Evolutionary conservation across 2,797 vertebrate genomes (phyloP).

Genomic region (Pseudomugil tenellus): DNA sequence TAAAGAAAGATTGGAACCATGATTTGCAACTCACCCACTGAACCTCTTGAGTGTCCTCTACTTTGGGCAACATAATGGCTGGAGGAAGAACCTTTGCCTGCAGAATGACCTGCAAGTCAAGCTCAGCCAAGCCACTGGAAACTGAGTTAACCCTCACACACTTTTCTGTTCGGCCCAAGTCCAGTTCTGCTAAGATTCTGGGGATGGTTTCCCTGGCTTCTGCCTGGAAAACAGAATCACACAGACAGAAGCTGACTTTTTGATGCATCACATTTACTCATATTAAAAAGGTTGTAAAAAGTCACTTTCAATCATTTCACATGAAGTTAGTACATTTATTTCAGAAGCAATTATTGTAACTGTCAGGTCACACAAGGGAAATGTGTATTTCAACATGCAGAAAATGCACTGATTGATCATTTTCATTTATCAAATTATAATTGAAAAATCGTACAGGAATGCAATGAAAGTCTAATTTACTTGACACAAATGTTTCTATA

Average conservation of each 20-base stretch:
- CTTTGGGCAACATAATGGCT: conserved; percentile 97
- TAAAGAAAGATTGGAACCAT: neutral
- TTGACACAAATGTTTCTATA: conserved; percentile 7
- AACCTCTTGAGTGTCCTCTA: conserved; percentile 90
- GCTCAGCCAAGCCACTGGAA: conserved; percentile 91
- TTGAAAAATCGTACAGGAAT: conserved; percentile 15
- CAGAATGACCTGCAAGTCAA: conserved; percentile 89
- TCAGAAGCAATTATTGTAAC: neutral
- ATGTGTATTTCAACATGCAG: neutral
- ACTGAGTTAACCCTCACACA: conserved; percentile 96
- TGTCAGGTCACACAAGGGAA: neutral
- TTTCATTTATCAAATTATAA: neutral
- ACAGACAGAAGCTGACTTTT: conserved; percentile 12
- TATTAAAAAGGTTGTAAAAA: neutral
- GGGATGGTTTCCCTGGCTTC: conserved; percentile 89
- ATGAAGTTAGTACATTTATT: conserved; percentile 3
- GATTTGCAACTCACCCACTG: conserved; percentile 86
- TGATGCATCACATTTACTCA: neutral
- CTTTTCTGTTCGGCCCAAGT: conserved; percentile 90
- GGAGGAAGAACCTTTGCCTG: conserved; percentile 88
- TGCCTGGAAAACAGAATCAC: conserved; percentile 72
- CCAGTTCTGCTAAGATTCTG: conserved; percentile 86
- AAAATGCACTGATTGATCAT: neutral
- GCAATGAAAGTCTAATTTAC: conserved; percentile 36
- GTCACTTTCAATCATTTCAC: conserved; percentile 1